Evolutionary conservation across 2,888 invertebrate genomes (phyloP), one percentile per base, ranked within the genome.

Genomic region (Hanleya hanleyi): DNA sequence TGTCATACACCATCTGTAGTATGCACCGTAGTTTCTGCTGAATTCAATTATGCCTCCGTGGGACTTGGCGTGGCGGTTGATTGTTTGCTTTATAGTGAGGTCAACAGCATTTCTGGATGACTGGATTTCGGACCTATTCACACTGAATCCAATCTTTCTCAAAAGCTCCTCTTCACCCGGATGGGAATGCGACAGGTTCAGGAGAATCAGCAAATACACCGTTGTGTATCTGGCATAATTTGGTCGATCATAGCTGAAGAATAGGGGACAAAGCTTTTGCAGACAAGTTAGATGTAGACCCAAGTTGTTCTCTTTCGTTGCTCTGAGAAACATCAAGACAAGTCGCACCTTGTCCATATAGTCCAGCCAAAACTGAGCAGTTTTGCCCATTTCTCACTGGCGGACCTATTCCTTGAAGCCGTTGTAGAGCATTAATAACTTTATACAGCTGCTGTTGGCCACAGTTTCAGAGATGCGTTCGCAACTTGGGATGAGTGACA

Each of bases 41-140:
- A 75, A 76, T 5, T 73, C 74, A 70, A 77, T 66, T 12, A 77
- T 74, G 0, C 77, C 75, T 15, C 73, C 77, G 4, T 72, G 71
- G 5, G 41, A 71, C 62, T 79, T 75, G 33, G 77, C 75, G 66
- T 79, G 73, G 6, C 69, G 26, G 38, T 79, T 79, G 37, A 75
- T 78, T 36, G 74, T 76, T 37, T 77, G 79, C 49, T 75, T 77
- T n/a, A 79, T 74, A 29, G 75, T 77, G 0, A 78, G 74, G 51
- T 78, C 77, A 12, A 77, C 76, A 1, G 76, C 35, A 61, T 74
- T 78, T 57, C 78, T 61, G 7, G 64, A 76, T 15, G 6, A 26
- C 0, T 70, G 73, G 26, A 76, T 65, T 22, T 35, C 26, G 18
- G 78, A 78, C 29, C 77, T 66, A 0, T 37, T 50, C 0, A 78